phyloP scores from a whole-genome alignment of 64 coral and sea anemone genomes.

The Stichodactyla mertensii region DNA sequence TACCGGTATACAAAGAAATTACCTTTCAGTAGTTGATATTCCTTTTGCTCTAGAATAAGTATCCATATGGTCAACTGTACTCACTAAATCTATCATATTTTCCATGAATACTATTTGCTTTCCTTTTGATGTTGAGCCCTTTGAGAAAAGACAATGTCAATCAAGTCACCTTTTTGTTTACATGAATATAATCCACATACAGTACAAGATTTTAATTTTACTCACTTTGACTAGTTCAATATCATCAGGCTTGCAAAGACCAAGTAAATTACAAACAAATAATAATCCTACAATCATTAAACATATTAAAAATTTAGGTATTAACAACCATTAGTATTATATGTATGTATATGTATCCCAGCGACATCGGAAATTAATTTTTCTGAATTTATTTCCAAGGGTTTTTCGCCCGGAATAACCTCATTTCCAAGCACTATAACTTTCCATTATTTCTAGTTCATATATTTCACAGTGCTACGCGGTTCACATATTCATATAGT shows the following conservation, averaged over 20 bases:
- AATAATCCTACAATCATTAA: slow-evolving; percentile 57
- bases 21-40: slow-evolving; percentile 25
- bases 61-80: slow-evolving; percentile 36
- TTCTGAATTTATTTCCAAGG: no score
- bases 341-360: no score
- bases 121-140: slow-evolving; percentile 66
- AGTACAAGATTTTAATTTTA: neutral
- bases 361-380: no score
- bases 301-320: neutral
- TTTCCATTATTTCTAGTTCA: no score
- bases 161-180: neutral
- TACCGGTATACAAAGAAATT: no score
- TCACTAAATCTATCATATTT: slow-evolving; percentile 71
- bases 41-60: slow-evolving; percentile 2
- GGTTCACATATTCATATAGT: no score
- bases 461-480: no score
- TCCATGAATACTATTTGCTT: slow-evolving; percentile 71
- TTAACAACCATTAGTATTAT: no score
- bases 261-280: slow-evolving; percentile 74
- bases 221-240: slow-evolving; percentile 89
- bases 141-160: neutral
- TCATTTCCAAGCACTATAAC: no score
- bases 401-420: no score
- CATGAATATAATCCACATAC: neutral
- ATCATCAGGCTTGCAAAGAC: slow-evolving; percentile 87